Evolutionary conservation across 2,797 vertebrate genomes (phyloP).

Genomic region (Lepilemur ruficaudatus): DNA sequence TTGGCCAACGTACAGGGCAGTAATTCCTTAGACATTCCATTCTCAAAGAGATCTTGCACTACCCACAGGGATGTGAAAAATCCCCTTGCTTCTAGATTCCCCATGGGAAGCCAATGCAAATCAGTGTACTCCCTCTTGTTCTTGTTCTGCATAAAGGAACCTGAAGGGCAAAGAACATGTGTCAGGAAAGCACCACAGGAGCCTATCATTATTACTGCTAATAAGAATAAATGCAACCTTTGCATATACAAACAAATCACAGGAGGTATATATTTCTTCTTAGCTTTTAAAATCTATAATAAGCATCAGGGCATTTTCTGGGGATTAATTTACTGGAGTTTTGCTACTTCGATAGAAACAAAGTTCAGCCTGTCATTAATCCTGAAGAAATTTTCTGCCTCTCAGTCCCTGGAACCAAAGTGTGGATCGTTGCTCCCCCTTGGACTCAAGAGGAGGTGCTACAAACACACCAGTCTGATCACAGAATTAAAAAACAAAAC

Average conservation of each 20-base stretch:
- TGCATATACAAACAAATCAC: conserved; percentile 35
- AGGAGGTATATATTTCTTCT: background rate
- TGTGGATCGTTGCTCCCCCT: background rate
- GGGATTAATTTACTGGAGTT: conserved; percentile 36
- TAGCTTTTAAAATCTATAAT: conserved; percentile 48
- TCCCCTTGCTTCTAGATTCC: background rate
- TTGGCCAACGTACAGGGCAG: background rate
- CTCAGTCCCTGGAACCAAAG: background rate
- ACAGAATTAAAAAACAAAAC: background rate
- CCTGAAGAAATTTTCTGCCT: background rate
- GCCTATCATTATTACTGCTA: background rate
- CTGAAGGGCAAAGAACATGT: background rate
- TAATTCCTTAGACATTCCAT: conserved; percentile 57
- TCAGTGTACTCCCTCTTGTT: conserved; percentile 40
- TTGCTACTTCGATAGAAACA: background rate
- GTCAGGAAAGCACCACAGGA: background rate
- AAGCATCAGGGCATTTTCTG: conserved; percentile 33
- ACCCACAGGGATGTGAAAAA: conserved; percentile 16
- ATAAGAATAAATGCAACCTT: conserved; percentile 48
- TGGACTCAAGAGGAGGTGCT: background rate
- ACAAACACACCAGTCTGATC: background rate
- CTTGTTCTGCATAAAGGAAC: conserved; percentile 42
- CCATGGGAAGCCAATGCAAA: conserved; percentile 50
- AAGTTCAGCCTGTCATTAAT: background rate
- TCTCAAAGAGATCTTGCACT: conserved; percentile 14